Percentiles rank a stretch among this genome's conserved stretches.
These are phyloP conservation scores for Rhegmatorhina hoffmannsi DNA, from an alignment of 2,113 vertebrate species.

Conservation along the genomic window DNA sequence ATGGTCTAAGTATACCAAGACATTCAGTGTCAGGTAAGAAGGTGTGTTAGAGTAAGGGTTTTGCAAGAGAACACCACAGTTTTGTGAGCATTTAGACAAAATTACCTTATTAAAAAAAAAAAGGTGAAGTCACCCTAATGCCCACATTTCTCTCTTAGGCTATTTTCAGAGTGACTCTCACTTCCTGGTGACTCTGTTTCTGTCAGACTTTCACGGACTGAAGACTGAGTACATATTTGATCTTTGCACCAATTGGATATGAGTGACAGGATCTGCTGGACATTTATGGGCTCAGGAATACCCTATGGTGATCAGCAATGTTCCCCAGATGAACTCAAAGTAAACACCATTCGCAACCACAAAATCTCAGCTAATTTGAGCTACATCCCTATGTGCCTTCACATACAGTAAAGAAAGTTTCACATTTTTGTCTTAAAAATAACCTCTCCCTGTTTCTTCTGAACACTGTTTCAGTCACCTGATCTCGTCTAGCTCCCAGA, in stretches of 20 bases:
- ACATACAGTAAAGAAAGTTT: neutral
- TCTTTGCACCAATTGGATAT: neutral
- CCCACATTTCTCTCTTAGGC: neutral
- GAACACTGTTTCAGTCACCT: neutral
- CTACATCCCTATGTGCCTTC: neutral
- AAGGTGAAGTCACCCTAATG: neutral
- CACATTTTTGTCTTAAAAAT: neutral
- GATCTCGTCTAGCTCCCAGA: neutral
- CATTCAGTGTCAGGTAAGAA: neutral
- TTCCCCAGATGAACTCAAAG: neutral
- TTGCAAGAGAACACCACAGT: fast-evolving
- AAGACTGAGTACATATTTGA: neutral
- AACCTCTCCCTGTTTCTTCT: neutral
- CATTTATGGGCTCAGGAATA: neutral
- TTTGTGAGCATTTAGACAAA: neutral
- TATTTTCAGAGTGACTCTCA: neutral
- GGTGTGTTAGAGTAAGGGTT: neutral
- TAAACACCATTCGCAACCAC: neutral
- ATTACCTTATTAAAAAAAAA: neutral
- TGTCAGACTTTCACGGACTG: neutral
- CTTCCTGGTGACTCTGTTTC: neutral
- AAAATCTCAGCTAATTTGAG: neutral
- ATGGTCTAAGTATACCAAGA: neutral
- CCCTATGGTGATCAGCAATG: fast-evolving
- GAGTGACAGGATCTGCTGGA: neutral